phyloP scores from a whole-genome alignment of 2,113 vertebrate genomes.

The Mustela nigripes region DNA sequence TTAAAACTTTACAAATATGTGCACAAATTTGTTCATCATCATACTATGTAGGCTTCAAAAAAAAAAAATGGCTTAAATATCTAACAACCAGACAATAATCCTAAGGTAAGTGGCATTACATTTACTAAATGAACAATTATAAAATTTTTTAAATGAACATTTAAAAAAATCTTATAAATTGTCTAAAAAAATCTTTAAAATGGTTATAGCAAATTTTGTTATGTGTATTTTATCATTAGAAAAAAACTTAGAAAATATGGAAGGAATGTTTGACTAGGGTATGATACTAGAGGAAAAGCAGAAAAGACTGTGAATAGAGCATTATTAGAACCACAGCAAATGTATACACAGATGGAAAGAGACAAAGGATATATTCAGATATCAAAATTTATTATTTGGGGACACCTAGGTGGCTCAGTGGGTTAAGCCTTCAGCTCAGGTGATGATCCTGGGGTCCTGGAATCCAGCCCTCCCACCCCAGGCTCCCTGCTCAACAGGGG shows the following conservation, averaged over 20 bases:
- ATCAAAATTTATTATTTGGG: background rate
- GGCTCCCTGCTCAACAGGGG: too few relatives aligned
- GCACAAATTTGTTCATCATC: background rate
- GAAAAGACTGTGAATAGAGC: background rate
- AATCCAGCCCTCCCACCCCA: too few relatives aligned
- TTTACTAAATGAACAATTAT: background rate
- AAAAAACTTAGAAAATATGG: constrained; percentile 26
- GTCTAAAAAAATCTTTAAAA: background rate
- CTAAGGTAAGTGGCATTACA: background rate
- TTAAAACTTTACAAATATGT: background rate
- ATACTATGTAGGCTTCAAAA: background rate
- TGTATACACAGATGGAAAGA: background rate
- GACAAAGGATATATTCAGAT: background rate
- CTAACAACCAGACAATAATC: background rate
- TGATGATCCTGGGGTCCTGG: too few relatives aligned
- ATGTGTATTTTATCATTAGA: background rate
- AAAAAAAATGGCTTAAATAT: background rate
- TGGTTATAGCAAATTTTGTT: background rate
- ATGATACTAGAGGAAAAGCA: background rate
- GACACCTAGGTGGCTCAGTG: background rate
- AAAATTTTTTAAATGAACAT: background rate
- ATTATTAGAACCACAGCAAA: background rate
- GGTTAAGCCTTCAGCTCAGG: too few relatives aligned
- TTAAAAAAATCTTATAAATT: constrained; percentile 28
- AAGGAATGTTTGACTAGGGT: background rate